Base-by-base conservation (phyloP, 2,113 vertebrate species). In the Theristicus caerulescens region DNA sequence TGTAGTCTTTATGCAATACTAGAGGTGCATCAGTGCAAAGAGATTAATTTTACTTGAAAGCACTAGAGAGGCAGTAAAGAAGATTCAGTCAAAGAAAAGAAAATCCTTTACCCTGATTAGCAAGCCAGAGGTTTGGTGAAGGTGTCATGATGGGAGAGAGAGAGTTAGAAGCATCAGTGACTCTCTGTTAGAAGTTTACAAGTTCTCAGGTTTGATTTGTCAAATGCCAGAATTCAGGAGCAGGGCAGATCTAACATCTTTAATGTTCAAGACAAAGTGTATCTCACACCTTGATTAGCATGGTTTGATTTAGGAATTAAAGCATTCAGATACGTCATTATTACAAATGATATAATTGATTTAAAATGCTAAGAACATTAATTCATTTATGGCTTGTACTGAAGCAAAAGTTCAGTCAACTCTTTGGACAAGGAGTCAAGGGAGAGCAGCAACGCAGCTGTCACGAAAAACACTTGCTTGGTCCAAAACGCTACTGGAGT, bases 221-320 rank as follows among this genome's bases (percentile, higher is more conserved):
- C 49, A 88, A 29, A 51, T 11, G 2, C 14, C 57, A 57, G 52
- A 44, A 18, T 49, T 61, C 55, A 34, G 52, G 18, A 44, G 6
- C 2, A 19, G 11, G 47, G 15, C 47, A 72, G 18, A 55, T 46
- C 22, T 40, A 55, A 11, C 4, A 11, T n/a, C 67, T 78, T 36
- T 10, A 67, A 40, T 0, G 0, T 16, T 17, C 24, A 76, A 52
- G 15, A 11, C 29, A 24, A n/a, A 14, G 22, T 0, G 3, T 4
- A 67, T 17, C 40, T n/a, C 26, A 5, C 32, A 47, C 11, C 17
- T 31, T 38, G 22, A 87, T 86, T 42, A 71, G 11, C 22, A 21
- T 2, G 3, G 51, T 3, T 49, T 16, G 34, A 16, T 31, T 76
- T 5, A 21, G 27, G 44, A 82, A n/a, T 4, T 32, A 55, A 61